phyloP scores from a whole-genome alignment of 1,140 invertebrate genomes.

The Chironomus tepperi region DNA sequence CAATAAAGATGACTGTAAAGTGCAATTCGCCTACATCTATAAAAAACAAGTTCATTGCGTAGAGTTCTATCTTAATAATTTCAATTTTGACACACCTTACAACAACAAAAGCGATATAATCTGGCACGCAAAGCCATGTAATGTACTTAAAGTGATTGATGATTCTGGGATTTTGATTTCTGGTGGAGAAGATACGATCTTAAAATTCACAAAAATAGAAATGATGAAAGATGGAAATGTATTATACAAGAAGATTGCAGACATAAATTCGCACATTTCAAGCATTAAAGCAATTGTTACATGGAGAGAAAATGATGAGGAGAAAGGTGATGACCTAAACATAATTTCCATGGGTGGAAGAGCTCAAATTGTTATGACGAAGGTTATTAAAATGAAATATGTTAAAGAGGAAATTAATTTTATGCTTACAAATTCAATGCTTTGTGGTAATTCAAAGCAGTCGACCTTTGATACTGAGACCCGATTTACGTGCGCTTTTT shows the following conservation, averaged over 20 bases:
- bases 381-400: background rate
- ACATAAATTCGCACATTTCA: background rate
- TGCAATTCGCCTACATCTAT: background rate
- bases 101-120: background rate
- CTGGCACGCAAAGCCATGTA: background rate
- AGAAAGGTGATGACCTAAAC: background rate
- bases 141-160: background rate
- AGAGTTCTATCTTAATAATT: background rate
- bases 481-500: background rate
- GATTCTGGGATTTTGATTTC: background rate
- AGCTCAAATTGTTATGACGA: background rate
- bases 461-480: background rate
- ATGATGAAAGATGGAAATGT: background rate
- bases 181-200: background rate
- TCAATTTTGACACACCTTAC: background rate
- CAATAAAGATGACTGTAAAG: background rate
- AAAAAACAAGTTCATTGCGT: background rate
- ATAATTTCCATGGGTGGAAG: background rate
- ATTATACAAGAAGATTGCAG: background rate
- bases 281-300: background rate
- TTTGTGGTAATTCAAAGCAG: background rate
- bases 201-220: background rate
- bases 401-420: conserved; percentile 19
- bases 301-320: background rate
- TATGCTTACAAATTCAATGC: background rate